Evolutionary conservation across 2,888 invertebrate species (phyloP).

Genomic region (Lasioglossum oenotherae): DNA sequence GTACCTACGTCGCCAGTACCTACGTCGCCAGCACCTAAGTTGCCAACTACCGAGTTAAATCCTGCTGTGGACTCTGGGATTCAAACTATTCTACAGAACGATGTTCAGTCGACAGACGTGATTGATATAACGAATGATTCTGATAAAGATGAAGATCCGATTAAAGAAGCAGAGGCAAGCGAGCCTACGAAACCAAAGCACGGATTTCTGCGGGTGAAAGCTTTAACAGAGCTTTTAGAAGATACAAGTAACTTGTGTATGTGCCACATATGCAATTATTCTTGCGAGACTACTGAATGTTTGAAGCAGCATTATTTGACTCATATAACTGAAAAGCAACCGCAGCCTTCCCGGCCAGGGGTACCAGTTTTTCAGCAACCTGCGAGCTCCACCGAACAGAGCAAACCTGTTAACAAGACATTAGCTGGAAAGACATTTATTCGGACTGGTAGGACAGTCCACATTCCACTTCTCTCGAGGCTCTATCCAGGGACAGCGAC

Average conservation of each 20-base stretch:
- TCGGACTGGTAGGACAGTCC: not conserved
- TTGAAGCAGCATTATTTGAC: not conserved
- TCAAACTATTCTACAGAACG: not conserved
- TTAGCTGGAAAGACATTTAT: not conserved
- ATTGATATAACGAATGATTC: not conserved
- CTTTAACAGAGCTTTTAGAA: slow-evolving; percentile 57
- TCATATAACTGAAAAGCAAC: not conserved
- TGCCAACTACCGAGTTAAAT: not conserved
- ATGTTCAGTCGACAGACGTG: not conserved
- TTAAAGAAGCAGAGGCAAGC: not conserved
- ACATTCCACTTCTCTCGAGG: not conserved
- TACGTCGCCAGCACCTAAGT: not conserved
- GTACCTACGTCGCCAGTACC: not conserved
- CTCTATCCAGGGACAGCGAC: not conserved
- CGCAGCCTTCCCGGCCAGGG: not conserved
- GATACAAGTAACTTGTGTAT: not conserved
- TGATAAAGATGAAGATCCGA: not conserved
- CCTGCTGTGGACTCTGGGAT: not conserved
- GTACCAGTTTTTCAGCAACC: not conserved
- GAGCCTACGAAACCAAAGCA: slow-evolving; percentile 21
- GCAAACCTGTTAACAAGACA: not conserved
- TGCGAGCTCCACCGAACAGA: not conserved
- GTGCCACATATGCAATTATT: not conserved
- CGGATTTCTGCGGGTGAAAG: slow-evolving; percentile 65
- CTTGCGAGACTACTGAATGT: not conserved